Evolutionary conservation across 2,797 vertebrate species (phyloP), one percentile per base, ranked within the genome.

Genomic region (Fratercula arctica): DNA sequence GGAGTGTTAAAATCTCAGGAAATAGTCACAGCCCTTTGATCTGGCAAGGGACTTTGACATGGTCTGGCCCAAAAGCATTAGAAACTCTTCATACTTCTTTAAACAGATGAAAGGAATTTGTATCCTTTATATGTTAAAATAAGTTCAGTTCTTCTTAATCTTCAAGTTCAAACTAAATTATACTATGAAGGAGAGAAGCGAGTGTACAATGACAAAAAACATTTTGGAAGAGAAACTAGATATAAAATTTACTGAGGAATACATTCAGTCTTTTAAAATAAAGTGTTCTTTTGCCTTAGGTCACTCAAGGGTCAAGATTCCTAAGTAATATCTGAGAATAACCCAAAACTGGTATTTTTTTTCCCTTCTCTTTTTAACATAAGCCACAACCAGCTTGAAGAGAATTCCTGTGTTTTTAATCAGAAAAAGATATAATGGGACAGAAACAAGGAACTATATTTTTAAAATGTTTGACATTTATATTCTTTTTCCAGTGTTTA

Each of bases 181-280:
- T 69, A 61, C 21, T 12, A 11, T 3, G 20, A 75, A 73, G 14
- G n/a, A 68, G 2, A 37, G 6, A 50, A 5, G 0, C 0, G 0
- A 61, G 4, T 6, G 25, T 10, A 59, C 4, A 59, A 59, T 25
- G 11, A 50, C 46, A 88, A 53, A 4, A 53, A 83, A 5, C 4
- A 35, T 29, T 64, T 66, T 67, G 3, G 21, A 70, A 85, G 15
- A 46, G 18, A 80, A 93, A 66, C 53, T 1, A 31, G 9, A 14
- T 28, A 48, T 2, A 10, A 83, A 78, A 60, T 53, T 76, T 89
- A 69, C 3, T 68, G 79, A 92, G 5, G 0, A 56, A 7, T 43
- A 74, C 54, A 78, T 67, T n/a, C 11, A 16, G 19, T 21, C 6
- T 54, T 86, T 86, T 51, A 35, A 87, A 46, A 50, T 24, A 12